Base-by-base conservation (phyloP, 2,888 invertebrate genomes). In the Drosophila subsilvestris region DNA sequence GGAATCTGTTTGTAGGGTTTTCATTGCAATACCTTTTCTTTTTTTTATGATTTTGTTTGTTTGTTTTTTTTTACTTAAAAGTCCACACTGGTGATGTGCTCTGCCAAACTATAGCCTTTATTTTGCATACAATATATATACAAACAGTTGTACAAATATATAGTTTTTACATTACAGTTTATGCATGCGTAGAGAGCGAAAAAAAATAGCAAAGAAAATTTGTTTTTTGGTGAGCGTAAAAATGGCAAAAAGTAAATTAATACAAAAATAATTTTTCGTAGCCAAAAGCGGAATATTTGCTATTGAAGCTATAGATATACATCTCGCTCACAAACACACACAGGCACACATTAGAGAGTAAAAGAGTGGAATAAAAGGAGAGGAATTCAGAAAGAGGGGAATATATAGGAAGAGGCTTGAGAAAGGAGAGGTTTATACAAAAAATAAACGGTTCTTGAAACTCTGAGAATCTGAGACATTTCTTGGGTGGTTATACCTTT, bases 21-120 rank as follows among this genome's bases (percentile, higher is more conserved):
- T 55, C 27, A 73, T 71, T 76, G 60, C 61, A 70, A 70, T 82
- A 82, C 81, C 81, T 82, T 80, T 80, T 60, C 18, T 55, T 42
- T 42, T 44, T 54, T 59, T 14, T 2, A n/a, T 6, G 7, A 49
- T 50, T 42, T 42, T 57, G 59, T n/a, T n/a, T n/a, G n/a, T n/a
- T 20, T 25, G 9, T 53, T 67, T 54, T 37, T 27, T 42, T 69
- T 82, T 90, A 90, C 70, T 89, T 86, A 84, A 90, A 90, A 67
- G 90, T 90, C 90, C 90, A 90, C 75, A 89, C 89, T 67, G 90
- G 90, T 74, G 89, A 80, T 62, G 89, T 81, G 80, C 89, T 89
- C 76, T 90, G 90, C 90, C 90, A 90, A 78, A 90, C 81, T 83
- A 81, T 75, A 79, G 84, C 85, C 90, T 90, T 86, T 81, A 63